phyloP scores from a whole-genome alignment of 2,888 invertebrate species.

The Eupithecia subfuscata region DNA sequence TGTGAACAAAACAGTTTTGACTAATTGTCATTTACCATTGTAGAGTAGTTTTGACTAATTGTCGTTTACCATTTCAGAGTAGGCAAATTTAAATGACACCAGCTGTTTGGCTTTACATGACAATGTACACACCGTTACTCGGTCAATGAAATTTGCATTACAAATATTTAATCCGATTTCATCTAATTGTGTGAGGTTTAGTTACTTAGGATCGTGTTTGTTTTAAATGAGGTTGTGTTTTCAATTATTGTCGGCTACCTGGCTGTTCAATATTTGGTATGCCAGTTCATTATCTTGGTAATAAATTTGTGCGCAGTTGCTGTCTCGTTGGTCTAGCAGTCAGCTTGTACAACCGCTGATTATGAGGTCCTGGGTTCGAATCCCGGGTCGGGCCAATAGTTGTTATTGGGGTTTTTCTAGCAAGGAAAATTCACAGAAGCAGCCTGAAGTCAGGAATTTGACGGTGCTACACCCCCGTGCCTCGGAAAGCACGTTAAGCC shows the following conservation, averaged over 20 bases:
- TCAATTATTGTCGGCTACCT: not conserved
- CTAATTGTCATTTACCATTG: slow-evolving; percentile 48
- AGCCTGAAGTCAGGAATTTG: too few relatives aligned
- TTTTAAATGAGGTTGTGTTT: not conserved
- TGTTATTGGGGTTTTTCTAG: too few relatives aligned
- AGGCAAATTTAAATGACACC: slow-evolving; percentile 43
- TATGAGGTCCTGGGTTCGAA: too few relatives aligned
- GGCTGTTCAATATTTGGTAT: not conserved
- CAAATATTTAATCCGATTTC: slow-evolving; percentile 35
- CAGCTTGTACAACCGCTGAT: too few relatives aligned
- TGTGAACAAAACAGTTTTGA: slow-evolving; percentile 53
- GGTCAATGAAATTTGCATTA: slow-evolving; percentile 42
- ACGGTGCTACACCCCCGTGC: too few relatives aligned
- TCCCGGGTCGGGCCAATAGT: too few relatives aligned
- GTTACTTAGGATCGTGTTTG: slow-evolving; percentile 16
- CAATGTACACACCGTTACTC: slow-evolving; percentile 36
- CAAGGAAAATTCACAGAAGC: too few relatives aligned
- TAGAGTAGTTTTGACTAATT: slow-evolving; percentile 52
- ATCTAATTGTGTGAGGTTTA: slow-evolving; percentile 29
- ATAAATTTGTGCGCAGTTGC: not conserved
- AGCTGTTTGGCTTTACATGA: slow-evolving; percentile 34
- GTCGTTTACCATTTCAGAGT: slow-evolving; percentile 44
- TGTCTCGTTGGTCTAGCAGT: too few relatives aligned
- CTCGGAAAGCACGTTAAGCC: too few relatives aligned
- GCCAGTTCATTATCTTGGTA: not conserved